phyloP scores from a whole-genome alignment of 2,113 vertebrate species.

The Platysternon megacephalum region DNA sequence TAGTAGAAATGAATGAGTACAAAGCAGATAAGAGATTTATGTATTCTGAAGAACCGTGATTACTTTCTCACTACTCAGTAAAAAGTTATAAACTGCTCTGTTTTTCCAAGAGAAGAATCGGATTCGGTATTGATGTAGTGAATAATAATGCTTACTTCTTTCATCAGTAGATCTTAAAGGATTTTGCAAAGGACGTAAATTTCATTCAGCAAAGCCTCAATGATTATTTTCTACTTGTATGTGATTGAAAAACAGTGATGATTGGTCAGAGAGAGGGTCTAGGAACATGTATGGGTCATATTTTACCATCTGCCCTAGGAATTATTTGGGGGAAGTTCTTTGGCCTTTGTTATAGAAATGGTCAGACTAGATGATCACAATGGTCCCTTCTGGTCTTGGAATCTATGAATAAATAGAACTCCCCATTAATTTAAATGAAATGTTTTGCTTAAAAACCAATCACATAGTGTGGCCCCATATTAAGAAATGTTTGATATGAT shows the following conservation, averaged over 20 bases:
- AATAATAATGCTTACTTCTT: not conserved
- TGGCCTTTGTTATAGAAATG: not conserved
- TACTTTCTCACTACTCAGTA: not conserved
- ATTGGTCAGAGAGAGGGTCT: conserved; percentile 6
- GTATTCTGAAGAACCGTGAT: not conserved
- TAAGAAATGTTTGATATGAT: not conserved
- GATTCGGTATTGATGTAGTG: not conserved
- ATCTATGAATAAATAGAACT: not conserved
- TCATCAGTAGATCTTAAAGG: not conserved
- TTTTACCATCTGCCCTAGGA: not conserved
- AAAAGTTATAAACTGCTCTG: not conserved
- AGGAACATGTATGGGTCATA: not conserved
- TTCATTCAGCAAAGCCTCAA: not conserved
- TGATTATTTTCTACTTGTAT: not conserved
- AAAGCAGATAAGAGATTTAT: not conserved
- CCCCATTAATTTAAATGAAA: not conserved
- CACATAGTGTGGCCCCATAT: not conserved
- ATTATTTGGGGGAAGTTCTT: not conserved
- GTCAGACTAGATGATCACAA: not conserved
- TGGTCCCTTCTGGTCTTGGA: not conserved
- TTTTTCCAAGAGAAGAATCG: not conserved
- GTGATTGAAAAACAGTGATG: conserved; percentile 12
- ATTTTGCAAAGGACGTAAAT: not conserved
- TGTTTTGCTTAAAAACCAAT: conserved; percentile 11
- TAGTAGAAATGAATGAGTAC: not conserved